Evolutionary conservation across 2,797 vertebrate species (phyloP), one percentile per base, ranked within the genome.

Genomic region (Gambusia yucatana): DNA sequence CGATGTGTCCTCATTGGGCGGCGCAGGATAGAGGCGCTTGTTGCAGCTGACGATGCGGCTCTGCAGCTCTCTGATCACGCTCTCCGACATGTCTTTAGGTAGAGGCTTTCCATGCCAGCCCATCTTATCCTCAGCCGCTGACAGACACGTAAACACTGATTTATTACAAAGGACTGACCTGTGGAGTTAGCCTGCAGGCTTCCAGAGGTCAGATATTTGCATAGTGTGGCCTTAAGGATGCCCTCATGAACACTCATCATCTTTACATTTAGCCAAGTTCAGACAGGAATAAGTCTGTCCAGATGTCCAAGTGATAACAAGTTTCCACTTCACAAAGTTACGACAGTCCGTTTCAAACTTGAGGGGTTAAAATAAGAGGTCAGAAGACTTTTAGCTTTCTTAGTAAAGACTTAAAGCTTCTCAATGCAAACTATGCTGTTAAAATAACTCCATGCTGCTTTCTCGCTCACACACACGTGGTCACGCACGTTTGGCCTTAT

Each of bases 71-170:
- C 96, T 96, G 91, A 98, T 94, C 52, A 97, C 87, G 11, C 96
- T 93, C 1, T 99, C 98, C 0, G 97, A 97, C 96, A 97, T 96
- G 84, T 98, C 98, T 92, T 98, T 97, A 1, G 97, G 96, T 82
- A 99, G 96, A 5, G 97, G 95, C 82, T 98, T 99, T 22, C 97
- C 98, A 2, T 99, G 98, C 98, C 98, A 99, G 78, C 95, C 96
- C 92, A 98, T 97, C 92, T 98, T 98, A 84, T 99, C 98, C 94
- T 99, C 98, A 63, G 97, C 91, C 82, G 91, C 98, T 99, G 82
- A 70, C 73, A 84, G 0, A 82, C 46, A 82, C 25, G 81, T 7
- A 83, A 3, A 72, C 1, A 69, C 75, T 28, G 30, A 55, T 46
- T 46, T 70, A 16, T 44, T 44, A 16, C 8, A 70, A 70, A 70